These are phyloP conservation scores for Nycticorax nycticorax DNA, from an alignment of 2,113 vertebrate species.

Conservation along the genomic window DNA sequence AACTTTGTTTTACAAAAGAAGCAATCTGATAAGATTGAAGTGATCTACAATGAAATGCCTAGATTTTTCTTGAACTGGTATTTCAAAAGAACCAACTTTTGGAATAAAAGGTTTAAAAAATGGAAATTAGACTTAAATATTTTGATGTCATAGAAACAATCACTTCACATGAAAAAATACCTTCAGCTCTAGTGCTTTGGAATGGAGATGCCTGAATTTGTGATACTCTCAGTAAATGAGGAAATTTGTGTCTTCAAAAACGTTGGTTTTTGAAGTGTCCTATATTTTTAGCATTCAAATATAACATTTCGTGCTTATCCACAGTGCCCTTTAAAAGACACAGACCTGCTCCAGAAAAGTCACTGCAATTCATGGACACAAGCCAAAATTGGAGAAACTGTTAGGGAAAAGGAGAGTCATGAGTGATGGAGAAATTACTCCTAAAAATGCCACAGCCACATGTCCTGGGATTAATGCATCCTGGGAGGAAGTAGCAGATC, in stretches of 20 bases:
- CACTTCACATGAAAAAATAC: background rate
- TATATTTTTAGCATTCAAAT: background rate
- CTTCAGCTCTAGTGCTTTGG: background rate
- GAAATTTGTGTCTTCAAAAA: background rate
- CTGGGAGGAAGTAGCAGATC: background rate
- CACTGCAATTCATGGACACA: background rate
- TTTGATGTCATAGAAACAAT: conserved; percentile 24
- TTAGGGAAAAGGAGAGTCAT: background rate
- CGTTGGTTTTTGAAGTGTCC: background rate
- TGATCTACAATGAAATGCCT: background rate
- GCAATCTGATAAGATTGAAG: background rate
- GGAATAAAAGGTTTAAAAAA: background rate
- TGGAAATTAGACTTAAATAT: background rate
- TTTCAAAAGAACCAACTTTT: background rate
- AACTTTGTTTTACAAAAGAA: conserved; percentile 17
- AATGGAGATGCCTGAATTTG: background rate
- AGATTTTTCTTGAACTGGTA: background rate
- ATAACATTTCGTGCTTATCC: background rate
- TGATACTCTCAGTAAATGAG: background rate
- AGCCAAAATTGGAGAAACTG: background rate
- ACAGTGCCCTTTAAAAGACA: background rate
- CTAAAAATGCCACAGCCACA: background rate
- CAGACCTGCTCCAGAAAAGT: background rate
- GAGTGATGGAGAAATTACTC: background rate
- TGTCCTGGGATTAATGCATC: background rate